phyloP scores from a whole-genome alignment of 2,113 vertebrate species.

The Brachyhypopomus gauderio region DNA sequence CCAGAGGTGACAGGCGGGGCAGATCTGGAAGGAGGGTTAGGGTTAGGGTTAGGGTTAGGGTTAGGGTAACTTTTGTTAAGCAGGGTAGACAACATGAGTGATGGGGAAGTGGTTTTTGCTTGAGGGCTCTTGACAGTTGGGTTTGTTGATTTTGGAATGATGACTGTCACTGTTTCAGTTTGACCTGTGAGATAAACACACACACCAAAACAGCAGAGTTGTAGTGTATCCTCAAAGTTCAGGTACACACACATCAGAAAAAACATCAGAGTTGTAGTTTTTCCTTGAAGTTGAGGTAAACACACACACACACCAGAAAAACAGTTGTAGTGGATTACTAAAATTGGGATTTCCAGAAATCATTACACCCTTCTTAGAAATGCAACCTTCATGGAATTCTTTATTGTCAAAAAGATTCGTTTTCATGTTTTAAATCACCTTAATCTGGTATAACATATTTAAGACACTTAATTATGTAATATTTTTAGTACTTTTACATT shows the following conservation, averaged over 20 bases:
- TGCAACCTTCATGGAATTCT: background rate
- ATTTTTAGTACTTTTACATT: background rate
- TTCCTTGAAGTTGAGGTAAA: background rate
- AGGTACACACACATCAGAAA: background rate
- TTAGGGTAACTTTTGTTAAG: conserved; percentile 7
- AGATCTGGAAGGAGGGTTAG: conserved; percentile 1
- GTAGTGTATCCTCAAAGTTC: too few species aligned
- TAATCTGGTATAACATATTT: background rate
- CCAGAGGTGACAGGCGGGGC: conserved; percentile 9
- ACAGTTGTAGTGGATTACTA: too few species aligned
- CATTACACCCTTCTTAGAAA: background rate
- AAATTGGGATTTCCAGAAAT: background rate
- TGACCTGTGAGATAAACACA: conserved; percentile 6
- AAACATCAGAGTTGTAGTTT: too few species aligned
- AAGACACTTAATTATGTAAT: background rate
- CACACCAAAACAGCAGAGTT: background rate
- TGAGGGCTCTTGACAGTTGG: background rate
- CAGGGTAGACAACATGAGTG: conserved; percentile 13
- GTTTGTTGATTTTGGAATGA: background rate
- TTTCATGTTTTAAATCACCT: too few species aligned
- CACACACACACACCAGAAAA: background rate
- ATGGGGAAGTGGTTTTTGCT: background rate
- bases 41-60: too few species aligned
- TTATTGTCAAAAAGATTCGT: background rate
- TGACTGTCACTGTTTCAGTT: conserved; percentile 22